These are phyloP conservation scores for Phortica okadai DNA, from an alignment of 2,888 invertebrate species.

Conservation along the genomic window DNA sequence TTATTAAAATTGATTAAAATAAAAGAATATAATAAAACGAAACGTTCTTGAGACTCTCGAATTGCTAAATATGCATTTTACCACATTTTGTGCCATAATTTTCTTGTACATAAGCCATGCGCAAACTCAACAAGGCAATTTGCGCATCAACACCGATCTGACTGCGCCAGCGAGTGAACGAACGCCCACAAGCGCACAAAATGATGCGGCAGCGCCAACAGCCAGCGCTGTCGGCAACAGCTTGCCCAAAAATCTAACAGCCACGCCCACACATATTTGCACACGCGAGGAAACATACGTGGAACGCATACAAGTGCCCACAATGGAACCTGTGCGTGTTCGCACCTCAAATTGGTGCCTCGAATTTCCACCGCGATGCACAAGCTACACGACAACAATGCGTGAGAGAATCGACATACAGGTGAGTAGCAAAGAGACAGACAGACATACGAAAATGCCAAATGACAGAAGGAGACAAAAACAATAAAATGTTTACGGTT, in stretches of 20 bases:
- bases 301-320: slow-evolving; percentile 72
- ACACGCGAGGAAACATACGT: slow-evolving; percentile 78
- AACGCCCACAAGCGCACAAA: slow-evolving; percentile 12
- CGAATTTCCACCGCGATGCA: slow-evolving; percentile 88
- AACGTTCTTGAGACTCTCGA: background rate
- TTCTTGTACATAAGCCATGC: background rate
- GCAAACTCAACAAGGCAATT: slow-evolving; percentile 20
- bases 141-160: slow-evolving; percentile 51
- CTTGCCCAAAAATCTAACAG: slow-evolving; percentile 52
- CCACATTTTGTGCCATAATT: background rate
- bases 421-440: slow-evolving; percentile 76
- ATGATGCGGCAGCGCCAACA: slow-evolving; percentile 38
- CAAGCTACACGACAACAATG: slow-evolving; percentile 83
- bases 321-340: slow-evolving; percentile 81
- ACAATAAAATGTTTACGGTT: background rate
- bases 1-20: too few relatives aligned
- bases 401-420: slow-evolving; percentile 83
- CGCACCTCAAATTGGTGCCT: slow-evolving; percentile 88
- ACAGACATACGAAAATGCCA: background rate
- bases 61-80: background rate
- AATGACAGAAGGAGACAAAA: background rate
- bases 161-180: slow-evolving; percentile 34
- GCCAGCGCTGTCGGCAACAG: slow-evolving; percentile 29
- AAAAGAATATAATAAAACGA: too few relatives aligned
- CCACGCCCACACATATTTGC: slow-evolving; percentile 67